A percentile compares a stretch with the other conserved stretches of the same genome.
phyloP scores from a whole-genome alignment of 2,888 invertebrate genomes.

The Argyresthia goedartella region DNA sequence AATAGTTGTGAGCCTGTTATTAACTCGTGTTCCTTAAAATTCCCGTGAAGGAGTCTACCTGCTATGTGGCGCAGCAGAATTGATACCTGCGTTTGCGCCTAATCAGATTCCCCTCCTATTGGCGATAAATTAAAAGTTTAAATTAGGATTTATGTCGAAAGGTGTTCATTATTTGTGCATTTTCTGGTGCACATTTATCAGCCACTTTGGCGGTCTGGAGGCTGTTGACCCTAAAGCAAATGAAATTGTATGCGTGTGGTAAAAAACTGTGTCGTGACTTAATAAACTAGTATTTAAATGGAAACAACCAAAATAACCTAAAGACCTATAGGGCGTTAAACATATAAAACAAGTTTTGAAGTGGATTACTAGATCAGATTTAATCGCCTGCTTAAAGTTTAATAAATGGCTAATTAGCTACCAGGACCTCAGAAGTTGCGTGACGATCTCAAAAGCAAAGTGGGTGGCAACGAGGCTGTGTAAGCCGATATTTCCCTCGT shows the following conservation, averaged over 20 bases:
- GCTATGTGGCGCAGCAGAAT: conserved; percentile 14
- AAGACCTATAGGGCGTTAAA: no score
- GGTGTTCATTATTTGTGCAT: conserved; percentile 49
- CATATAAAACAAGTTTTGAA: no score
- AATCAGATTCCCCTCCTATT: conserved; percentile 32
- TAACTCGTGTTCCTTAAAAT: conserved; percentile 27
- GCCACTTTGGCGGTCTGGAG: no score
- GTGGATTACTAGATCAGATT: no score
- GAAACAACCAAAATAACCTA: no score
- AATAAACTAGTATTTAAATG: no score
- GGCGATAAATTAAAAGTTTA: conserved; percentile 58
- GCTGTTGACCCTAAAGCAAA: no score
- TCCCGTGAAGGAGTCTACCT: conserved; percentile 53
- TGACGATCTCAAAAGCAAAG: conserved; percentile 36
- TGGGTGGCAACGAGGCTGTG: conserved; percentile 49
- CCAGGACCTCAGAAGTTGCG: conserved; percentile 28
- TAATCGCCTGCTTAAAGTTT: no score
- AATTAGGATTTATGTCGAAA: conserved; percentile 37
- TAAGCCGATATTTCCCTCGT: conserved; percentile 66
- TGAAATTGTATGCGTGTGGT: no score
- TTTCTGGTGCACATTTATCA: conserved; percentile 12
- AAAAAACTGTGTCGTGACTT: no score
- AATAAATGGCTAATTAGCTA: conserved; percentile 12
- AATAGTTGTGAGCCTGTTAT: conserved; percentile 20
- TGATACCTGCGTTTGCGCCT: conserved; percentile 13